Base-by-base conservation (phyloP, 1,140 invertebrate species). In the Sitophilus oryzae region DNA sequence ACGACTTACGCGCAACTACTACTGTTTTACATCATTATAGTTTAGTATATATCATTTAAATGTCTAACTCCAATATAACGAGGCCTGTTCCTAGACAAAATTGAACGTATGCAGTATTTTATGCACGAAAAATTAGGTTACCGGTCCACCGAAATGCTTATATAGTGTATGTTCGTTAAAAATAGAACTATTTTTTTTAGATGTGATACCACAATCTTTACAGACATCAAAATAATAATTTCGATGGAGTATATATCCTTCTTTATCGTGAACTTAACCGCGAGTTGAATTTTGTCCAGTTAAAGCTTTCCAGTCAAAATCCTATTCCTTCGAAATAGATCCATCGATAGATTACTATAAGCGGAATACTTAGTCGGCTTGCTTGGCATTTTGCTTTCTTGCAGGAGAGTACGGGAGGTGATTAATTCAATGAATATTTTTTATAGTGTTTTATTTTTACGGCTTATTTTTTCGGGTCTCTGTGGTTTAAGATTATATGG, bases 1-100 rank as follows among this genome's bases (percentile, higher is more conserved):
- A 69, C 63, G 61, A 60, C 60, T 55, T 56, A 56, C 65, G 62
- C 67, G 65, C 63, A 65, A 66, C 66, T 69, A 69, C 67, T 69
- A 69, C 67, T 63, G 62, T 65, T 66, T 30, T 69, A 68, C 63
- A 67, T 68, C 59, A 56, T 65, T 55, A 65, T 63, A 65, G 56
- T 66, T 62, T 66, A 66, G 53, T 65, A 44, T 49, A 52, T 52
- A 50, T 58, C 34, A 35, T 54, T 50, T 46, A 36, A 52, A 42
- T 23, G 55, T 51, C 55, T 57, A 57, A 51, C 36, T 40, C 30
- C 48, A 56, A 45, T 15, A 11, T 14, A 30, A 22, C 30, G 14
- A 46, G 22, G 21, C 6, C 21, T 3, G 3, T 6, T 20, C 16
- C n/a, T 25, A 35, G 23, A 16, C 22, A 25, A 47, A 16, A 3